Evolutionary conservation across 1,140 invertebrate species (phyloP).

Genomic region (Aphis craccivora): DNA sequence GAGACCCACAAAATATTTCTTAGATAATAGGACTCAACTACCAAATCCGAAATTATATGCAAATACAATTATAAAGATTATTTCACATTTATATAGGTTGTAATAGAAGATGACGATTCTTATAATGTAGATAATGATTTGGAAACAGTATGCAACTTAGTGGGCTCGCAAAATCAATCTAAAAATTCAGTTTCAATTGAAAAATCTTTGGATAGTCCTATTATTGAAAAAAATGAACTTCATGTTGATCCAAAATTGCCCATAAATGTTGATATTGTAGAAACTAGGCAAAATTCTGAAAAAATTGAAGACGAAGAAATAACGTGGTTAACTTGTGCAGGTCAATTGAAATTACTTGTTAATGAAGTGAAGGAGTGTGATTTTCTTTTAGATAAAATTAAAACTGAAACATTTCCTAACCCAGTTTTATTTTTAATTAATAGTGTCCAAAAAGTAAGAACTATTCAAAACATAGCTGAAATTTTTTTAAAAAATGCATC

Average conservation of each 20-base stretch:
- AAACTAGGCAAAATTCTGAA: background rate
- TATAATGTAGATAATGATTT: background rate
- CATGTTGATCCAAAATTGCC: no score
- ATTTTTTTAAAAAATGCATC: slow-evolving; percentile 1
- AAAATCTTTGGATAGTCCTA: background rate
- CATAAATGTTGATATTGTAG: background rate
- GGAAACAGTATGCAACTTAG: background rate
- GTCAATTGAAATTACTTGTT: background rate
- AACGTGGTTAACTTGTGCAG: background rate
- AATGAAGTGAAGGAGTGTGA: slow-evolving; percentile 7
- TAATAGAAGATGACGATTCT: background rate
- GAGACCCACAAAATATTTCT: no score
- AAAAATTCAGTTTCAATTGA: background rate
- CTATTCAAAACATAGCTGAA: slow-evolving; percentile 19
- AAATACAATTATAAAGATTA: no score
- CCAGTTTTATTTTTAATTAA: slow-evolving; percentile 33
- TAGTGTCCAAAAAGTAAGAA: background rate
- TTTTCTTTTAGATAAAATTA: background rate
- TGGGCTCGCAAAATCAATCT: background rate
- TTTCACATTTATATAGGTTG: background rate
- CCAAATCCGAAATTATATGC: no score
- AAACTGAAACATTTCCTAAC: background rate
- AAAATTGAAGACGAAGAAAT: background rate
- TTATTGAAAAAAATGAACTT: no score
- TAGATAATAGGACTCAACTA: no score